These are phyloP conservation scores for Euthynnus affinis DNA, from an alignment of 2,797 vertebrate genomes.

Conservation along the genomic window DNA sequence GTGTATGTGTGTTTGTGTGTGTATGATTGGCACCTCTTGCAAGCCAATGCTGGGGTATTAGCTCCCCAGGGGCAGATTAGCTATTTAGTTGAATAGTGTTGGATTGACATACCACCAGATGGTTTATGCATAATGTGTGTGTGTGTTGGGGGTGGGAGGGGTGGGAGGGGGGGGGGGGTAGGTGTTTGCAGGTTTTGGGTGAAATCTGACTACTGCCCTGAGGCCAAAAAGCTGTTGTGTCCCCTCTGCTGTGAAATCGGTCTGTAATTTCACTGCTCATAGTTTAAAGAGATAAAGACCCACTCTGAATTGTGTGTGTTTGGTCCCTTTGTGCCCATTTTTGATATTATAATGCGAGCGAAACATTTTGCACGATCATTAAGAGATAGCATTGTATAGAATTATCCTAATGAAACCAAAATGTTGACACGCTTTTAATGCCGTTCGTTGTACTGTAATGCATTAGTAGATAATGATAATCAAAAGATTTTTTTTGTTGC, in stretches of 20 bases:
- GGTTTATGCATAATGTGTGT: slow-evolving; percentile 52
- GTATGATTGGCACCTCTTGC: slow-evolving; percentile 52
- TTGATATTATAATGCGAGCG: background rate
- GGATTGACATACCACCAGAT: slow-evolving; percentile 69
- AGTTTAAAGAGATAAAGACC: background rate
- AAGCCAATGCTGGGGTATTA: slow-evolving; percentile 37
- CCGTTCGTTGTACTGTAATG: background rate
- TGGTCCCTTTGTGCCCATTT: background rate
- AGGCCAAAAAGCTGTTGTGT: slow-evolving; percentile 58
- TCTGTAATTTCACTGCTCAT: slow-evolving; percentile 19
- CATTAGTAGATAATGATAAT: too few relatives aligned
- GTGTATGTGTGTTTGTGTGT: slow-evolving; percentile 33
- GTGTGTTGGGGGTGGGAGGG: slow-evolving; percentile 33
- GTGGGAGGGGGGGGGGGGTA: background rate
- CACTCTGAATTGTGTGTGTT: background rate
- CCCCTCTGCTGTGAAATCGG: slow-evolving; percentile 28
- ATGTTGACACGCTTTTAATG: background rate
- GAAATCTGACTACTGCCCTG: slow-evolving; percentile 38
- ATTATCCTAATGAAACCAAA: background rate
- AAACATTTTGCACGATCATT: too few relatives aligned
- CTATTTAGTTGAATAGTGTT: slow-evolving; percentile 66
- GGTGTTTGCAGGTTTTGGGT: slow-evolving; percentile 52
- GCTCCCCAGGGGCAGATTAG: slow-evolving; percentile 69
- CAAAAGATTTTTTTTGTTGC: too few relatives aligned
- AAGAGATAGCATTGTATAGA: background rate